Conservation (phyloP, 1,140 invertebrate species). For the Hesperophylax magnus region DNA sequence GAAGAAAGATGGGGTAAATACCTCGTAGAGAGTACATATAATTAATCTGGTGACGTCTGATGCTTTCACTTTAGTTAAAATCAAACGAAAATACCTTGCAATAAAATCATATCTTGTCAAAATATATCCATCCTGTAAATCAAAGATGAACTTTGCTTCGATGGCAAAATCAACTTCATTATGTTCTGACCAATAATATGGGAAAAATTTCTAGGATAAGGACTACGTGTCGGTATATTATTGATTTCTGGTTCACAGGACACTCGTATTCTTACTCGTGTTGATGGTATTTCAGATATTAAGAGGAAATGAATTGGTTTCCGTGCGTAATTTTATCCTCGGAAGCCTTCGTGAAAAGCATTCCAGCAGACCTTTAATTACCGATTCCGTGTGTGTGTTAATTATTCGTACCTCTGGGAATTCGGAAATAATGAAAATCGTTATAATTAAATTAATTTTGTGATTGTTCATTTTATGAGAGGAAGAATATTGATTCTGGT, state of each 20-base stretch:
- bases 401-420: not conserved
- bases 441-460: too few species aligned
- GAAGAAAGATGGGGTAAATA: too few species aligned
- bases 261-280: not conserved
- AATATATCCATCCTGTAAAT: not conserved
- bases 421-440: too few species aligned
- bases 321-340: not conserved
- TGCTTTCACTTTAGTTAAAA: too few species aligned
- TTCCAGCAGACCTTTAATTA: not conserved
- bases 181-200: too few species aligned
- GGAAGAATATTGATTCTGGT: too few species aligned
- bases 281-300: conserved; percentile 11
- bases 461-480: too few species aligned
- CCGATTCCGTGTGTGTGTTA: too few species aligned
- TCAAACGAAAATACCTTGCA: too few species aligned
- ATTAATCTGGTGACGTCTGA: too few species aligned
- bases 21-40: too few species aligned
- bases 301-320: not conserved
- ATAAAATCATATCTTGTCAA: too few species aligned
- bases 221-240: not conserved
- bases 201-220: not conserved
- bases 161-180: not conserved
- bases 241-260: not conserved
- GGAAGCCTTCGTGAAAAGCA: not conserved
- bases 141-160: not conserved